Conservation (phyloP, 2,797 vertebrate genomes). For the Liparis tanakae region DNA sequence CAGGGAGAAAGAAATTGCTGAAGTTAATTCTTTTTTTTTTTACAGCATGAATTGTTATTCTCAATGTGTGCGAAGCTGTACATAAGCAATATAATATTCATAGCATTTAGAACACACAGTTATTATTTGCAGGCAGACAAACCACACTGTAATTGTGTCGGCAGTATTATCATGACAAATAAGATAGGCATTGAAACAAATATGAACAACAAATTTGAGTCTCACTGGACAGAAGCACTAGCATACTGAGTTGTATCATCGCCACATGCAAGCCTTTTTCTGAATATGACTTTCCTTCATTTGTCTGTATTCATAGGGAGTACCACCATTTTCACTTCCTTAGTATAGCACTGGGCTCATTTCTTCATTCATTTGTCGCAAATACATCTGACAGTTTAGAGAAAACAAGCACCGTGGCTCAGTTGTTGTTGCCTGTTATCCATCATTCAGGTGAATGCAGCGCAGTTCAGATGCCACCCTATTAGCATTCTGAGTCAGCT, state of each 20-base stretch:
- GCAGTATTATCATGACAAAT: conserved; percentile 26
- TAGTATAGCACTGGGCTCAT: conserved; percentile 1
- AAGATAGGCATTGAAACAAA: conserved; percentile 26
- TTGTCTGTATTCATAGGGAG: conserved; percentile 12
- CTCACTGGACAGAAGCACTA: conserved; percentile 18
- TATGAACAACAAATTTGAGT: conserved; percentile 22
- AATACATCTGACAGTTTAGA: conserved; percentile 51
- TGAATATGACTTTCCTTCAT: background rate
- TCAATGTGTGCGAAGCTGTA: conserved; percentile 3
- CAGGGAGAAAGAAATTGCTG: background rate
- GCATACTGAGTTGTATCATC: conserved; percentile 16
- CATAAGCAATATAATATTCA: conserved; percentile 15
- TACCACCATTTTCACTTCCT: background rate
- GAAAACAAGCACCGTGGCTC: conserved; percentile 36
- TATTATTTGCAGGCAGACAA: conserved; percentile 16
- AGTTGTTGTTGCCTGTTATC: conserved; percentile 44
- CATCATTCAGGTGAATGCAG: conserved; percentile 50
- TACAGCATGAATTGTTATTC: background rate
- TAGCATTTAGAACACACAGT: conserved; percentile 8
- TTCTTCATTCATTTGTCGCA: conserved; percentile 30
- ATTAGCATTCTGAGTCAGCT: conserved; percentile 56
- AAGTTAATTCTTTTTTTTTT: background rate
- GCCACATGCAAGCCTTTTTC: background rate
- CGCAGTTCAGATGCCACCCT: conserved; percentile 28
- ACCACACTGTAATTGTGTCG: conserved; percentile 16